These are phyloP conservation scores for Chaenodraco wilsoni DNA, from an alignment of 2,797 vertebrate species.

Conservation along the genomic window DNA sequence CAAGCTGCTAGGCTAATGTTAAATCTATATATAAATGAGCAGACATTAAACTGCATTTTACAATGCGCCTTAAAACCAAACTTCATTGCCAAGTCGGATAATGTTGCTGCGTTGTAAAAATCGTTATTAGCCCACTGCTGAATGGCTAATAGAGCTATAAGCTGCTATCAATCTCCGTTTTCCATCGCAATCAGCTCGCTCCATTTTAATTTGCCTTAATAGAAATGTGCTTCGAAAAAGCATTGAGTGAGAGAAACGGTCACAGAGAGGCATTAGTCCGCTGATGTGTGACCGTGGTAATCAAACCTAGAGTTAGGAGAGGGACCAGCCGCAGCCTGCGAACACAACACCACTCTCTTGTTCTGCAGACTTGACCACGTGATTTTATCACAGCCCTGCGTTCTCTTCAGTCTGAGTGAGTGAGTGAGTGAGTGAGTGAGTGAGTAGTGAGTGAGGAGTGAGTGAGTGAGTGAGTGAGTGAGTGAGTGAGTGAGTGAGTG, in stretches of 20 bases:
- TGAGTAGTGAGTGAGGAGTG: no score
- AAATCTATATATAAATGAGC: neutral
- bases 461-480: no score
- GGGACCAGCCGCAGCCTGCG: neutral
- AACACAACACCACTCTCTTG: neutral
- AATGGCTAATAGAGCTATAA: constrained; percentile 30
- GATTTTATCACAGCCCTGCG: neutral
- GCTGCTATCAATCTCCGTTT: constrained; percentile 35
- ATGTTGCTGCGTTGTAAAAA: constrained; percentile 5
- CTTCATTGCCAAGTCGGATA: constrained; percentile 1
- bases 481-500: no score
- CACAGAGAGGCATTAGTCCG: constrained; percentile 1
- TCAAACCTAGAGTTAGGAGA: neutral
- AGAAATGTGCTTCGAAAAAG: neutral
- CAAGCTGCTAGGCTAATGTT: constrained; percentile 9
- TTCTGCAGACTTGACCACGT: neutral
- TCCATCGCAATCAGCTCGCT: constrained; percentile 19
- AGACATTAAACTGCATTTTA: constrained; percentile 1
- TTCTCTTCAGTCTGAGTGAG: neutral
- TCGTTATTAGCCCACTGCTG: constrained; percentile 5
- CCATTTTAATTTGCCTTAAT: constrained; percentile 26
- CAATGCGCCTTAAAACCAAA: neutral
- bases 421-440: no score
- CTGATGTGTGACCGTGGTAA: constrained; percentile 2
- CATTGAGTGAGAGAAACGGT: neutral